These are phyloP conservation scores for Sinocyclocheilus grahami DNA, from an alignment of 2,113 vertebrate genomes.

Conservation along the genomic window DNA sequence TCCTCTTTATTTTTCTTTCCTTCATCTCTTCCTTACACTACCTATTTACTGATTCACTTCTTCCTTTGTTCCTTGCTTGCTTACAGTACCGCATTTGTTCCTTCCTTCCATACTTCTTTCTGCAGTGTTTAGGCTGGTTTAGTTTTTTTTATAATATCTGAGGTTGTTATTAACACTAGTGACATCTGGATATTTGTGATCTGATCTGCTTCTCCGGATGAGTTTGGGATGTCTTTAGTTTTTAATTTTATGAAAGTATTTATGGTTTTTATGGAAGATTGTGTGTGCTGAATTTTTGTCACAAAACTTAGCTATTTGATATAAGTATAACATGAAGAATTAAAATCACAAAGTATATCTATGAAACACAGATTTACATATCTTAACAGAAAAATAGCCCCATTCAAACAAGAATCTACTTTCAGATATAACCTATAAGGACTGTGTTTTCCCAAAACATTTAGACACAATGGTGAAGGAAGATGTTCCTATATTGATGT, in stretches of 20 bases:
- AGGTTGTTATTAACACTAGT: background rate
- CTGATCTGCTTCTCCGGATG: background rate
- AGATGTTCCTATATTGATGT: conserved; percentile 51
- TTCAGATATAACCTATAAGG: background rate
- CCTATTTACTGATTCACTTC: background rate
- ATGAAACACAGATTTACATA: background rate
- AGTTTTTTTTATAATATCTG: background rate
- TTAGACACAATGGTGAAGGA: conserved; percentile 44
- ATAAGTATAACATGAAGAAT: no score
- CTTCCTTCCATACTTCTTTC: background rate
- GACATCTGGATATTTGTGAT: background rate
- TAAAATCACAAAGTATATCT: background rate
- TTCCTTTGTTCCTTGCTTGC: background rate
- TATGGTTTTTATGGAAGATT: background rate
- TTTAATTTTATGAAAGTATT: background rate
- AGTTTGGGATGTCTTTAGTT: background rate
- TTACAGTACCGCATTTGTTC: background rate
- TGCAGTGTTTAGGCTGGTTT: background rate
- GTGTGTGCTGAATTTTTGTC: background rate
- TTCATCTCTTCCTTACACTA: background rate
- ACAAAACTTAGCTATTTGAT: no score
- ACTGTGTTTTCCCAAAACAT: conserved; percentile 27
- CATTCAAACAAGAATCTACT: no score
- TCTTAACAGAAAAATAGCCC: no score
- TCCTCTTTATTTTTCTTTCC: background rate